Evolutionary conservation across 2,888 invertebrate species (phyloP), one percentile per base, ranked within the genome.

Genomic region (Drosophila meridionalis): DNA sequence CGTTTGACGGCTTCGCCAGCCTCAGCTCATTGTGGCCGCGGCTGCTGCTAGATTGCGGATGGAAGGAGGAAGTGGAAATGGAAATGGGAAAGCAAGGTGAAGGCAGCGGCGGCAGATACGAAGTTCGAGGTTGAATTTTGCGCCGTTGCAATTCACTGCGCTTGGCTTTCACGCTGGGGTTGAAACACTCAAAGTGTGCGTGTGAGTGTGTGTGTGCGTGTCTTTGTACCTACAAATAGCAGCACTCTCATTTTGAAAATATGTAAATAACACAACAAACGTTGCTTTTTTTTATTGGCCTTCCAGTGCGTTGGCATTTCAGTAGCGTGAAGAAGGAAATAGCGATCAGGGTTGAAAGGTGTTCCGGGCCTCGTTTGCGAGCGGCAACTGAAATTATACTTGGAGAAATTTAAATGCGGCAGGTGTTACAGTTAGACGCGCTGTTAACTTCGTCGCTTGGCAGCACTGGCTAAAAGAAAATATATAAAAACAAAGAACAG

Each of bases 101-200:
- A 65, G 63, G 50, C 57, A 56, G 36, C 61, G 45, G 45, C 61
- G 59, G 36, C 63, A 64, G n/a, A 57, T 52, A 53, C 66, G 66
- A 69, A 62, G 66, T 66, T 60, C 69, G 62, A 62, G 71, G 55
- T 73, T 64, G 55, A 73, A 65, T 40, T 61, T 67, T 69, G 66
- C 48, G 63, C 68, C 89, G 85, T 87, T 82, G 84, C 89, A 87
- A 87, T 82, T 87, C 82, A 87, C 73, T 89, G 85, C 82, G 65
- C 69, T 77, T 77, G 70, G 63, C 73, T 79, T 82, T 82, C 84
- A 73, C 61, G 66, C 56, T 50, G 77, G 84, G 82, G 82, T 78
- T 69, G 74, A 62, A 72, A 60, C 62, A 45, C 56, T 56, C 56
- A 11, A 34, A 26, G 56, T 59, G 59, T 62, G 58, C 60, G 60